Conservation (phyloP, 2,113 vertebrate genomes). For the Cynopterus brachyotis region DNA sequence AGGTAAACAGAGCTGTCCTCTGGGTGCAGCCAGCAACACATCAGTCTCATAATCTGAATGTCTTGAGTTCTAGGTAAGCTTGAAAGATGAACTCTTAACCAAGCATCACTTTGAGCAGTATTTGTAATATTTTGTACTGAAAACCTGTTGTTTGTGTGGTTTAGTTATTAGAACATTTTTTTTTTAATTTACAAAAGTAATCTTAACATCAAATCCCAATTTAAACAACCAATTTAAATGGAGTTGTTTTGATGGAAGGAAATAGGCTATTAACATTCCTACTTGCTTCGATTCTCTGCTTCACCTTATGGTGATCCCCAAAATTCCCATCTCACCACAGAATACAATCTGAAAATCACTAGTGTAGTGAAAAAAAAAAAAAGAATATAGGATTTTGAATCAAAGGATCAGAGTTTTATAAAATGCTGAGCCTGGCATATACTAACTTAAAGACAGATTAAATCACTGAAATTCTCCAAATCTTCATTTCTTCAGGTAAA, state of each 20-base stretch:
- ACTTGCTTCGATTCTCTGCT: background rate
- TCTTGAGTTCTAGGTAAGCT: background rate
- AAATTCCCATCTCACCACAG: background rate
- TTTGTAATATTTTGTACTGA: background rate
- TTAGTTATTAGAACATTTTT: background rate
- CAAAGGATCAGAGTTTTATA: background rate
- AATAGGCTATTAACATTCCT: background rate
- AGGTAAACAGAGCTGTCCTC: background rate
- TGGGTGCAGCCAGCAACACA: background rate
- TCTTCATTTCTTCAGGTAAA: background rate
- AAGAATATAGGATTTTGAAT: background rate
- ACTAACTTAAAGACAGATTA: background rate
- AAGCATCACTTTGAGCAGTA: background rate
- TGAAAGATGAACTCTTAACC: background rate
- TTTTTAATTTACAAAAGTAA: background rate
- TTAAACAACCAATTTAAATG: background rate
- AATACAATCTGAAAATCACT: background rate
- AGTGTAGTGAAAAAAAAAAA: background rate
- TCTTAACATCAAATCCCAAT: background rate
- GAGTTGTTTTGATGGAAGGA: background rate
- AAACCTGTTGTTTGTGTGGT: background rate
- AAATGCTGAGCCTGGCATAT: background rate
- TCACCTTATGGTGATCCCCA: fast-evolving
- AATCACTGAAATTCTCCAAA: background rate
- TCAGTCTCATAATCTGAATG: background rate